Conservation (phyloP, 1,140 invertebrate species). For the Brachionus manjavacas region DNA sequence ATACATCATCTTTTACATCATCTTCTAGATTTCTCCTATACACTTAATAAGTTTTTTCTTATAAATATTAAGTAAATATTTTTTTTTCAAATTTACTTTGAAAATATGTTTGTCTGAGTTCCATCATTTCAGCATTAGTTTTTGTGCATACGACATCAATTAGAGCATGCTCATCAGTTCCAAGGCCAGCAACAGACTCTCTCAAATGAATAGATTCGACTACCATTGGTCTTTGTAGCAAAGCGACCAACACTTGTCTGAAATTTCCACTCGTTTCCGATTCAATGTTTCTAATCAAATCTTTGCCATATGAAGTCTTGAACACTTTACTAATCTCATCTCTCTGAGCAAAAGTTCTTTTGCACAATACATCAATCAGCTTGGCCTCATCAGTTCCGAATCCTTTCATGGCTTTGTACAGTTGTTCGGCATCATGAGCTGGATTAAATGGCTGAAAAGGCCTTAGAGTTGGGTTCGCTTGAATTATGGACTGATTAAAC, state of each 20-base stretch:
- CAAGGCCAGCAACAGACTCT: slow-evolving; percentile 57
- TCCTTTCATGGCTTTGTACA: slow-evolving; percentile 57
- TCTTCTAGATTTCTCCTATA: slow-evolving; percentile 53
- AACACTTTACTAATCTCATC: slow-evolving; percentile 81
- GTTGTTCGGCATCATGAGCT: slow-evolving; percentile 51
- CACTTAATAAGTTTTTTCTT: slow-evolving; percentile 48
- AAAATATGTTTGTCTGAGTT: slow-evolving; percentile 71
- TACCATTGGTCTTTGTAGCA: slow-evolving; percentile 51
- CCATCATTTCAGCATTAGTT: slow-evolving; percentile 58
- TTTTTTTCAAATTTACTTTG: slow-evolving; percentile 71
- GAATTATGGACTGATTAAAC: background rate
- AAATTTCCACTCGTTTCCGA: slow-evolving; percentile 57
- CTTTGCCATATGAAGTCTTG: slow-evolving; percentile 83
- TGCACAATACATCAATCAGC: slow-evolving; percentile 81
- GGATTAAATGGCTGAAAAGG: slow-evolving; percentile 52
- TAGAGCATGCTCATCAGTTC: slow-evolving; percentile 61
- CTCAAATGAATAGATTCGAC: slow-evolving; percentile 54
- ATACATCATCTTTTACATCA: slow-evolving; percentile 56
- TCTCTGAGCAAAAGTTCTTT: slow-evolving; percentile 79
- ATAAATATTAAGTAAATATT: background rate
- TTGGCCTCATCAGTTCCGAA: slow-evolving; percentile 76
- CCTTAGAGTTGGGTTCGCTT: slow-evolving; percentile 45
- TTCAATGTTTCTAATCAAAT: slow-evolving; percentile 56
- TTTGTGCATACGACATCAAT: slow-evolving; percentile 64
- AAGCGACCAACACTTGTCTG: slow-evolving; percentile 47